Evolutionary conservation across 2,888 invertebrate genomes (phyloP).

Genomic region (Ornithoptera priamus): DNA sequence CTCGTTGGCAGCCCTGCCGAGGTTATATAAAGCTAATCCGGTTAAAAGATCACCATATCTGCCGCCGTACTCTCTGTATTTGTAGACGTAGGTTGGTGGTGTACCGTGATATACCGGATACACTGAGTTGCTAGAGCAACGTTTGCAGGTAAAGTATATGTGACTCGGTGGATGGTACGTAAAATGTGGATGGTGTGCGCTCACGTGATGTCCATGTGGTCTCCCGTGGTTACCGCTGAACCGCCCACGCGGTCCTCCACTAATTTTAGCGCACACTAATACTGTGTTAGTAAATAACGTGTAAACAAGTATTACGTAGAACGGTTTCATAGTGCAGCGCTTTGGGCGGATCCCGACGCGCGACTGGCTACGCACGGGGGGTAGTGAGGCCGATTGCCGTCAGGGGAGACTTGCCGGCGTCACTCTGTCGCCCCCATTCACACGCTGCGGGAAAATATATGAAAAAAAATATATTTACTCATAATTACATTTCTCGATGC

Average conservation of each 20-base stretch:
- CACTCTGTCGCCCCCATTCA: constrained; percentile 51
- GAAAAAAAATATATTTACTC: constrained; percentile 16
- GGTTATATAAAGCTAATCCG: constrained; percentile 68
- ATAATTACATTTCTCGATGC: background rate
- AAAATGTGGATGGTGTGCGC: constrained; percentile 58
- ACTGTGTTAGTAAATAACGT: constrained; percentile 39
- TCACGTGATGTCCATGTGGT: constrained; percentile 47
- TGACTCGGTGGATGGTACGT: constrained; percentile 66
- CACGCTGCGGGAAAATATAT: constrained; percentile 37
- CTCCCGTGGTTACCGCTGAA: constrained; percentile 37
- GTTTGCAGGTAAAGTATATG: constrained; percentile 59
- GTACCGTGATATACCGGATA: constrained; percentile 68
- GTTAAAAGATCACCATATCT: constrained; percentile 60
- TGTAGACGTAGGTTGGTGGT: constrained; percentile 66
- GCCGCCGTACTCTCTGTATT: constrained; percentile 58
- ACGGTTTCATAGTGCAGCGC: constrained; percentile 58
- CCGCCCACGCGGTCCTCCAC: constrained; percentile 53
- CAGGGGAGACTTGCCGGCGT: constrained; percentile 62
- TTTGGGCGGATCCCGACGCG: constrained; percentile 57
- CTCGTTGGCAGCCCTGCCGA: constrained; percentile 56
- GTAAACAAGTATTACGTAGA: constrained; percentile 43
- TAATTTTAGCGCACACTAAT: constrained; percentile 50
- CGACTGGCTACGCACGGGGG: constrained; percentile 54
- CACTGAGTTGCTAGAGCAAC: constrained; percentile 50
- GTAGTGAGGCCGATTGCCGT: constrained; percentile 54